Percentiles rank a stretch among this genome's conserved stretches.
These are phyloP conservation scores for Liasis olivaceus DNA, from an alignment of 2,797 vertebrate species.

Conservation along the genomic window DNA sequence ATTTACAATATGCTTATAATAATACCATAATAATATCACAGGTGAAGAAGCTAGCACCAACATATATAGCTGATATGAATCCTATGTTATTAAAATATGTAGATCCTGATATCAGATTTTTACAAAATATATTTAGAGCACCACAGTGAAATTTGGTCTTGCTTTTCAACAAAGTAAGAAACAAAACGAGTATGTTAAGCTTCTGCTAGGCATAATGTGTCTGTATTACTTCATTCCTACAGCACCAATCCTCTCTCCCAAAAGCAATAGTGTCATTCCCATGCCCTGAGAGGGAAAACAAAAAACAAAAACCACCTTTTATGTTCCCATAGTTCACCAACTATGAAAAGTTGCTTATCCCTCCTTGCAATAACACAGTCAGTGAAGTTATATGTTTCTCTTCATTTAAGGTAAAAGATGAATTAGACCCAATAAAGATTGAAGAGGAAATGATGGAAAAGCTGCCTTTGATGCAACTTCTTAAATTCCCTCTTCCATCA, in stretches of 20 bases:
- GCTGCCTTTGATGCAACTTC: constrained; percentile 72
- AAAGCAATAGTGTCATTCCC: not conserved
- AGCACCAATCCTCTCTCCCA: not conserved
- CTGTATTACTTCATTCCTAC: not conserved
- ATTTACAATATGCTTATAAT: not conserved
- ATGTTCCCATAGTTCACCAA: not conserved
- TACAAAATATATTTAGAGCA: not conserved
- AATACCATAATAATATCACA: not conserved
- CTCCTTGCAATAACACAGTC: not conserved
- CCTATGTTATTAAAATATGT: not conserved
- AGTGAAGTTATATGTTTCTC: constrained; percentile 21
- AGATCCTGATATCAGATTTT: not conserved
- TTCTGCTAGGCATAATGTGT: not conserved
- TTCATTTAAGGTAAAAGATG: constrained; percentile 73
- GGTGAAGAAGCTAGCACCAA: not conserved
- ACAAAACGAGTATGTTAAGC: not conserved
- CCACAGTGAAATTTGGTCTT: not conserved
- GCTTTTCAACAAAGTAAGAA: not conserved
- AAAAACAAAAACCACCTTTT: not conserved
- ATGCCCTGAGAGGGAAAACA: not conserved
- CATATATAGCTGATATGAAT: not conserved
- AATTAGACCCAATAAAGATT: constrained; percentile 76
- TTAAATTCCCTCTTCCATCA: constrained; percentile 67
- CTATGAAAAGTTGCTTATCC: not conserved
- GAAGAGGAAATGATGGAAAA: constrained; percentile 83